Evolutionary conservation across 2,797 vertebrate genomes (phyloP), one percentile per base, ranked within the genome.

Genomic region (Pangasius mekongensis): DNA sequence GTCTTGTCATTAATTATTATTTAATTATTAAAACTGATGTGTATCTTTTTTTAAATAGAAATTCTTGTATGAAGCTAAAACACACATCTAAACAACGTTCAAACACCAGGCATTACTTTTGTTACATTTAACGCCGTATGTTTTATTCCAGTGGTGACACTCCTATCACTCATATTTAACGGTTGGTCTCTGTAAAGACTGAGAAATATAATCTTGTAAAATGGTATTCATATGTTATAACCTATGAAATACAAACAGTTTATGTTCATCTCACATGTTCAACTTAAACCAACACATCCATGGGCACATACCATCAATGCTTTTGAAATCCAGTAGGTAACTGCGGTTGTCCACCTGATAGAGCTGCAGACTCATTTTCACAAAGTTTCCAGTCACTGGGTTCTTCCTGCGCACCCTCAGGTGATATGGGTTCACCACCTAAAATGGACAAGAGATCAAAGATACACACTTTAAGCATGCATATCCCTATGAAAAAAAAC

Each of bases 291-390:
- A 30, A 20, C 10, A 8, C 49, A 20, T 56, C 22, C 78, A 36
- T 6, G 4, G 7, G 33, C 54, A 69, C 94, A 95, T 93, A 99
- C 98, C 99, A 87, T 99, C 99, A 0, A 99, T 99, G 94, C 99
- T 99, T 93, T 99, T 99, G 94, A 99, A 99, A 94, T 99, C 99
- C 86, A 99, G 95, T 89, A 99, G 97, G 92, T 99, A 99, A 92
- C 98, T 99, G 92, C 98, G 97, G 92, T 95, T 98, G 95, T 99
- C 98, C 92, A 99, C 99, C 93, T 99, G 97, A 94, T 99, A 99
- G 27, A 99, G 97, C 92, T 99, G 99, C 87, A 99, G 96, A 90
- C 99, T 99, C 98, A 99, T 99, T 93, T 99, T 99, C 94, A 99
- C 97, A 20, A 98, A 96, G 92, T 97, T 99, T n/a, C 98, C 98